Evolutionary conservation across 2,888 invertebrate genomes (phyloP).

Genomic region (Sinelater perroti): DNA sequence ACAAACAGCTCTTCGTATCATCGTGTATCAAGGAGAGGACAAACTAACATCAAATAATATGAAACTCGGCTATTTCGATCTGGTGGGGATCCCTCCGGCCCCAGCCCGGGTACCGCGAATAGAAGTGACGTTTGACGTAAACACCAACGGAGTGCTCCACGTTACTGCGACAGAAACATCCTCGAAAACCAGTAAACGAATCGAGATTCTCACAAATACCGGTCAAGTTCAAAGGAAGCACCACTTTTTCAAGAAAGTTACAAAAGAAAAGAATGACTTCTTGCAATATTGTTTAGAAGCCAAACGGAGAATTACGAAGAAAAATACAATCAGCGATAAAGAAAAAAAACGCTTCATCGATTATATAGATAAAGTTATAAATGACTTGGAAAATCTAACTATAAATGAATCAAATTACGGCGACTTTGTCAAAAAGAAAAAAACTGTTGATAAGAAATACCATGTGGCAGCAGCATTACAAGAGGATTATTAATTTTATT

Average conservation of each 20-base stretch:
- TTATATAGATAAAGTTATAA: neutral
- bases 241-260: neutral
- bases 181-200: conserved; percentile 2
- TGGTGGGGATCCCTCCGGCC: conserved; percentile 28
- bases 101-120: conserved; percentile 28
- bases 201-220: conserved; percentile 19
- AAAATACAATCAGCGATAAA: neutral
- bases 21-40: conserved; percentile 38
- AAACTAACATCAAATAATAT: conserved; percentile 26
- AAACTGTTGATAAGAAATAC: too few relatives aligned
- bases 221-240: conserved; percentile 9
- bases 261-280: conserved; percentile 10
- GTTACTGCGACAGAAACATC: conserved; percentile 36
- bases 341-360: neutral
- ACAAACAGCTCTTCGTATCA: conserved; percentile 31
- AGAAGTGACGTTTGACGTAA: conserved; percentile 31
- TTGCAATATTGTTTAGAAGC: conserved; percentile 15
- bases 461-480: too few relatives aligned
- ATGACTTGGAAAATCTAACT: neutral
- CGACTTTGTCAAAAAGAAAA: too few relatives aligned
- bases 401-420: too few relatives aligned
- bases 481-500: too few relatives aligned
- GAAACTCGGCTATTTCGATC: conserved; percentile 34
- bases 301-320: conserved; percentile 7
- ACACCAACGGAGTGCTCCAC: conserved; percentile 32